These are phyloP conservation scores for Bradynema listronoti DNA, from an alignment of 1,140 invertebrate genomes.

Conservation along the genomic window DNA sequence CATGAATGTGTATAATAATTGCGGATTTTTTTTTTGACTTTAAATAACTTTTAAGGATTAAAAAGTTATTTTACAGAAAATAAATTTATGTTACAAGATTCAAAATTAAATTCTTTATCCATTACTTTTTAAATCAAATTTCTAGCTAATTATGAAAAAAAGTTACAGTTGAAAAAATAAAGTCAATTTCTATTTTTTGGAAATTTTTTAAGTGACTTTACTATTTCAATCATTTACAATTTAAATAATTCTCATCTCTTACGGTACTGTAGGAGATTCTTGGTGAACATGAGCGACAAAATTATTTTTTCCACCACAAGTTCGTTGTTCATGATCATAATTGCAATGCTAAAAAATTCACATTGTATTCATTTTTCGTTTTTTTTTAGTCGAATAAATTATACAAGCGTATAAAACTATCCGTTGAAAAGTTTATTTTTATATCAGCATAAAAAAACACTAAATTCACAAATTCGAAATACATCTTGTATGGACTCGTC, in stretches of 20 bases:
- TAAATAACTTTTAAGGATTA: too few species aligned
- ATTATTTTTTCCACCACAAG: constrained; percentile 52
- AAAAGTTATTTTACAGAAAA: too few species aligned
- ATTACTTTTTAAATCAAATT: too few species aligned
- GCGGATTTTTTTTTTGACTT: too few species aligned
- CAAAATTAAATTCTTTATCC: too few species aligned
- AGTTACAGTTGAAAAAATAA: constrained; percentile 10
- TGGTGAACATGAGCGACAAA: constrained; percentile 56
- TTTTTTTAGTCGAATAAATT: constrained; percentile 15
- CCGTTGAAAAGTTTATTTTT: not conserved
- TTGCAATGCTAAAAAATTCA: constrained; percentile 46
- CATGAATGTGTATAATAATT: too few species aligned
- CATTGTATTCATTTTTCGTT: constrained; percentile 15
- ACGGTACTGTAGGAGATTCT: constrained; percentile 45
- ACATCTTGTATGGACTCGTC: not conserved
- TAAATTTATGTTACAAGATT: too few species aligned
- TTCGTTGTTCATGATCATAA: constrained; percentile 48
- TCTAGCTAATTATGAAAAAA: too few species aligned
- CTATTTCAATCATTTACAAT: constrained; percentile 8
- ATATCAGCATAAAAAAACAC: too few species aligned
- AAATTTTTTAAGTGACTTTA: not conserved
- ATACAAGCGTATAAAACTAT: not conserved
- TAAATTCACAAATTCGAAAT: not conserved
- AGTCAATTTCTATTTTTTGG: constrained; percentile 9
- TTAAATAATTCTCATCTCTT: constrained; percentile 26